Evolutionary conservation across 64 coral and sea anemone species (phyloP), one percentile per base, ranked within the genome.

Genomic region (Acropora tenuis): DNA sequence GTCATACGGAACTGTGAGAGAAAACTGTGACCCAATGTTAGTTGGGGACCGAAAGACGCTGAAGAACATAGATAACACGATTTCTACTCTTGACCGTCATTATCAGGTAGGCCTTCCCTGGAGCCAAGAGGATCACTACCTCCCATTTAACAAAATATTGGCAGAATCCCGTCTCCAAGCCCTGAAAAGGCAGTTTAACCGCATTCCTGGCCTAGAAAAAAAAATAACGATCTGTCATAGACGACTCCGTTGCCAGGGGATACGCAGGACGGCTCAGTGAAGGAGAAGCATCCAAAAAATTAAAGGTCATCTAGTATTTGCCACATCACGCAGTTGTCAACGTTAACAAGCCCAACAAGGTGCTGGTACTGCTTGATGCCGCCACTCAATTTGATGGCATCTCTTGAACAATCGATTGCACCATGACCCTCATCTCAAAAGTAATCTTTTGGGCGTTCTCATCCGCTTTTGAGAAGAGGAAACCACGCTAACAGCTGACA

Each of bases 351-450:
- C 63, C 88, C 0, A 58, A 87, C 49, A 94, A 93, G 69, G 78
- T 87, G 18, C 83, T 88, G 47, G 90, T 90, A 69, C 80, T 90
- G 5, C 72, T 94, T 74, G 88, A 94, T 61, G 75, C 88, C n/a
- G 81, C 76, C 3, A 73, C 86, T 9, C 55, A 41, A 71, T 77
- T 75, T 50, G 41, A 50, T 41, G 73, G 73, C 3, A 50, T 17
- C 13, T 88, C 86, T 10, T 88, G 6, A 88, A 75, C 46, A 75
- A 78, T 5, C 13, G 58, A 18, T 53, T 89, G 43, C 50, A 43
- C 41, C 41, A 58, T 43, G 87, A 75, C 18, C 87, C 87, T 17
- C 41, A 77, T 44, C 69, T 88, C 19, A 19, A 13, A 8, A 88
- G 77, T 43, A 44, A 45, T 44, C 15, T 76, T 2, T 2, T 52